Conservation (phyloP, 2,888 invertebrate species). For the Lamproptera curius region DNA sequence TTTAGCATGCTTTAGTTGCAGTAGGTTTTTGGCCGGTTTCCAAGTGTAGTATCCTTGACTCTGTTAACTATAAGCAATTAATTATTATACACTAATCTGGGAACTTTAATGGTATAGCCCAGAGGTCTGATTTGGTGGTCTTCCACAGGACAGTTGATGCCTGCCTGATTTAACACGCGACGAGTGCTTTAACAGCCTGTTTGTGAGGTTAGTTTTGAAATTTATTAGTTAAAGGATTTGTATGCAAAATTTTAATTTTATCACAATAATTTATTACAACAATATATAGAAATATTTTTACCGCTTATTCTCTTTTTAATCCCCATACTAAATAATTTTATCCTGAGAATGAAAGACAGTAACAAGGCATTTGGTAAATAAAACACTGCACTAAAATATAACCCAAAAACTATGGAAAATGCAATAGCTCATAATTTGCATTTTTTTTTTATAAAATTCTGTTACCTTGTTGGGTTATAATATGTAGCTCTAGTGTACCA, state of each 20-base stretch:
- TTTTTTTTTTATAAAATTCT: too few species aligned
- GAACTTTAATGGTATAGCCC: slow-evolving; percentile 40
- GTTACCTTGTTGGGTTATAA: too few species aligned
- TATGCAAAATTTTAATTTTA: slow-evolving; percentile 12
- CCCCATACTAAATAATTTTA: too few species aligned
- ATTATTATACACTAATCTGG: slow-evolving; percentile 41
- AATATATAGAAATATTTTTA: too few species aligned
- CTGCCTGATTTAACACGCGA: slow-evolving; percentile 66
- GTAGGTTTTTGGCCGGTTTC: slow-evolving; percentile 61
- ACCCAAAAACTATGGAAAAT: too few species aligned
- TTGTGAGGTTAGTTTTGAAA: slow-evolving; percentile 69
- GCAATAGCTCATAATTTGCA: too few species aligned
- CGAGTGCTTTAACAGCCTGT: slow-evolving; percentile 72
- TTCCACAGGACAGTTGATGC: slow-evolving; percentile 72
- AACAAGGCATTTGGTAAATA: too few species aligned
- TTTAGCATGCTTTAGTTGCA: slow-evolving; percentile 60
- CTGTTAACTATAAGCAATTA: slow-evolving; percentile 46
- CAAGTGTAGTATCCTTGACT: slow-evolving; percentile 71
- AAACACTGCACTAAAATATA: too few species aligned
- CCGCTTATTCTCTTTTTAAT: too few species aligned
- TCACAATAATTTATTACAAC: too few species aligned
- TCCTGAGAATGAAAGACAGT: too few species aligned
- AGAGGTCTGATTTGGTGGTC: slow-evolving; percentile 57
- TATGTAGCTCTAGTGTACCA: too few species aligned
- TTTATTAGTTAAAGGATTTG: slow-evolving; percentile 17